Evolutionary conservation across 2,113 vertebrate species (phyloP).

Genomic region (Arenaria interpres): DNA sequence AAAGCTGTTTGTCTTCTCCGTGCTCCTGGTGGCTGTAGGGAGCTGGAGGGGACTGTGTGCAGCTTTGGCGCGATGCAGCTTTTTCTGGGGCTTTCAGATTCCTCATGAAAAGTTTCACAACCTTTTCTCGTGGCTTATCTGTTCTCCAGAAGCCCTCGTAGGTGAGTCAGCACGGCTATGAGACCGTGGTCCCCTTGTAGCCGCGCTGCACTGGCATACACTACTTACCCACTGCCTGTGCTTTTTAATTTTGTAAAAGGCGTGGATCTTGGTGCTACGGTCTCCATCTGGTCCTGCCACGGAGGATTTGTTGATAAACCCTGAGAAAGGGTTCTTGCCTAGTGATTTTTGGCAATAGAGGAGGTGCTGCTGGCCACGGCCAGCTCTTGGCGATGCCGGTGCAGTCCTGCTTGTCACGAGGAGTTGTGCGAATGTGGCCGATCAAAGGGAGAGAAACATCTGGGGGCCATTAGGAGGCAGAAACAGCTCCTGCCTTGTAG

Average conservation of each 20-base stretch:
- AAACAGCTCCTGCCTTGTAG: neutral
- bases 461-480: neutral
- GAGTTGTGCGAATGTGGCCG: neutral
- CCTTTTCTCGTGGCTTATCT: neutral
- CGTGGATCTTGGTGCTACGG: neutral
- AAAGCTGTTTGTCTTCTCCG: neutral
- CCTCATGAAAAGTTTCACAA: neutral
- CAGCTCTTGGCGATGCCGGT: accelerated
- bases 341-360: neutral
- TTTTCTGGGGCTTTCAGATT: neutral
- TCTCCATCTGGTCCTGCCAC: neutral
- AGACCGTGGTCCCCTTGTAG: accelerated
- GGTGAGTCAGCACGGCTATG: neutral
- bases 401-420: neutral
- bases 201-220: accelerated
- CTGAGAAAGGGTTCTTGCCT: neutral
- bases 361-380: neutral
- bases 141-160: neutral
- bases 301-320: neutral
- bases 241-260: neutral
- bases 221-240: neutral
- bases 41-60: neutral
- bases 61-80: neutral
- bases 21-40: neutral
- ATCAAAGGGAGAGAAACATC: neutral